Evolutionary conservation across 2,888 invertebrate species (phyloP).

Genomic region (Helobdella robusta): DNA sequence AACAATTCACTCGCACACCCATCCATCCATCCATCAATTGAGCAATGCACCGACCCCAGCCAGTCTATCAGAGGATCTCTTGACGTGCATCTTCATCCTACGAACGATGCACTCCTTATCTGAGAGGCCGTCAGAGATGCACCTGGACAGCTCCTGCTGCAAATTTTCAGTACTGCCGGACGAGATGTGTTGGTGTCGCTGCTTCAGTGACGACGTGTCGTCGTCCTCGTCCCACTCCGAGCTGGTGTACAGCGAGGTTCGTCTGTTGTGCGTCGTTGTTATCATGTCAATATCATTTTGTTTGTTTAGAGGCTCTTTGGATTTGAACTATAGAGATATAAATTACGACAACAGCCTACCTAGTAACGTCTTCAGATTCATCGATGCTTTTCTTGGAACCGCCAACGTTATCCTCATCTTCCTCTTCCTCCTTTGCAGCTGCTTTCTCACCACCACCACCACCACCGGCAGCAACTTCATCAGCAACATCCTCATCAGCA

Average conservation of each 20-base stretch:
- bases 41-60: conserved; percentile 25
- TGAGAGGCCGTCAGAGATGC: conserved; percentile 42
- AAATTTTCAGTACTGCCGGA: conserved; percentile 47
- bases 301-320: too few relatives aligned
- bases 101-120: conserved; percentile 45
- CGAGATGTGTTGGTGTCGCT: conserved; percentile 39
- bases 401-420: too few relatives aligned
- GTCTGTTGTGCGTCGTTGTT: too few relatives aligned
- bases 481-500: not conserved
- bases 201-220: conserved; percentile 30
- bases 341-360: too few relatives aligned
- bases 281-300: too few relatives aligned
- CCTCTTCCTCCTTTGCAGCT: too few relatives aligned
- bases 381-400: too few relatives aligned
- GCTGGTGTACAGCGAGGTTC: conserved; percentile 19
- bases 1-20: too few relatives aligned
- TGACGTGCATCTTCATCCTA: conserved; percentile 42
- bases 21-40: too few relatives aligned
- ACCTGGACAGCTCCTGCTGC: conserved; percentile 43
- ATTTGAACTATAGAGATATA: too few relatives aligned
- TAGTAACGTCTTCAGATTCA: too few relatives aligned
- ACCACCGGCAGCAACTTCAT: not conserved
- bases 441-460: not conserved
- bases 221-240: conserved; percentile 28
- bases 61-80: conserved; percentile 30